Base-by-base conservation (phyloP, 2,888 invertebrate genomes). In the Acleris sparsana region DNA sequence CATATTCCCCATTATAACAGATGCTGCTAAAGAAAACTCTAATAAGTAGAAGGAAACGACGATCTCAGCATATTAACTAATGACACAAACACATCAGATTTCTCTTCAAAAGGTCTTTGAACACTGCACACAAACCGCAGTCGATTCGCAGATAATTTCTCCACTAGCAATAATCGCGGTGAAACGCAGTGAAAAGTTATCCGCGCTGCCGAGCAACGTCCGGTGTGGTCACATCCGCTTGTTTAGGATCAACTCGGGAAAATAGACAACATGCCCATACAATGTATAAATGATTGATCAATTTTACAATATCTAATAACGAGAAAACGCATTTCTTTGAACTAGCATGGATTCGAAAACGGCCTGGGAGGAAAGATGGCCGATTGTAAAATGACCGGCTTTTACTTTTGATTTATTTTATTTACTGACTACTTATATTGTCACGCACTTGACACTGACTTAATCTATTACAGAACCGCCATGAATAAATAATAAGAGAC, bases 111-210 rank as follows among this genome's bases (percentile, higher is more conserved):
- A 69, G 68, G 68, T 67, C 55, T n/a, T 29, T 33, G 9, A 67
- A 51, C 61, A 51, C 44, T 52, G 48, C 51, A 49, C 58, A 65
- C 59, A 56, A 53, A 65, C 56, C 63, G 29, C 62, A 62, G 67
- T 62, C 68, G 69, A 72, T 72, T 70, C 65, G 70, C 66, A 52
- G 70, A 64, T 69, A 72, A 72, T 74, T 74, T 74, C 74, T 72
- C 74, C 67, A 46, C 33, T 51, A 52, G 52, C 56, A 57, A 56
- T 68, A 56, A 65, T 56, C 33, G 60, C 46, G 18, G 68, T 39
- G 60, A 67, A 67, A 63, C 67, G 59, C 55, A 46, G 67, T 56
- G 63, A 62, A 63, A 63, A 63, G 53, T 57, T 22, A 53, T 43
- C 51, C 29, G 59, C 48, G 52, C 48, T n/a, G 44, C 53, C 46